Percentiles rank a stretch among this genome's conserved stretches.
phyloP scores from a whole-genome alignment of 2,888 invertebrate species.

The Coenonympha glycerion region DNA sequence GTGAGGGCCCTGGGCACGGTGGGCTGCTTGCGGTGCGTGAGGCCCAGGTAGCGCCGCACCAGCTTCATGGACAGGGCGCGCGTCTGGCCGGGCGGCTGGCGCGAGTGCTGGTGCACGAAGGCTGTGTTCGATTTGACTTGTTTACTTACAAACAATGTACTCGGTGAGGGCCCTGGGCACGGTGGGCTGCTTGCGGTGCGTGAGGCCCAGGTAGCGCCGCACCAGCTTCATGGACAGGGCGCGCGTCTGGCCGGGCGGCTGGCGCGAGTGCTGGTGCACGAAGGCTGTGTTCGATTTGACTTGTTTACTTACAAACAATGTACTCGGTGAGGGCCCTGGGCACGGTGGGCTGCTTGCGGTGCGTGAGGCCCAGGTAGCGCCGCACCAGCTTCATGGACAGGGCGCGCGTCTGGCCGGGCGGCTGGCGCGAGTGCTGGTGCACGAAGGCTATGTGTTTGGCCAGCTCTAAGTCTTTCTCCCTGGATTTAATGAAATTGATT shows the following conservation, averaged over 20 bases:
- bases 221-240: constrained; percentile 94
- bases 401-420: constrained; percentile 83
- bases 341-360: constrained; percentile 90
- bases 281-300: neutral
- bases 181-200: constrained; percentile 90
- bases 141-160: too few species aligned
- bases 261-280: too few species aligned
- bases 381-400: constrained; percentile 95
- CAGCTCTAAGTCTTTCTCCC: constrained; percentile 83
- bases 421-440: constrained; percentile 93
- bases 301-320: constrained; percentile 78
- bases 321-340: constrained; percentile 91
- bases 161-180: constrained; percentile 93
- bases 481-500: constrained; percentile 26
- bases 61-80: constrained; percentile 92
- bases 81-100: constrained; percentile 86
- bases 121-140: too few species aligned
- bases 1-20: constrained; percentile 89
- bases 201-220: constrained; percentile 93
- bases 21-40: constrained; percentile 93
- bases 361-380: constrained; percentile 93
- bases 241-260: constrained; percentile 78
- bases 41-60: constrained; percentile 93
- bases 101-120: constrained; percentile 94
- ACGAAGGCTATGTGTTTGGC: constrained; percentile 99